Percentiles rank a stretch among this genome's conserved stretches.
Evolutionary conservation across 2,797 vertebrate species (phyloP).

Genomic region (Amblyraja radiata): DNA sequence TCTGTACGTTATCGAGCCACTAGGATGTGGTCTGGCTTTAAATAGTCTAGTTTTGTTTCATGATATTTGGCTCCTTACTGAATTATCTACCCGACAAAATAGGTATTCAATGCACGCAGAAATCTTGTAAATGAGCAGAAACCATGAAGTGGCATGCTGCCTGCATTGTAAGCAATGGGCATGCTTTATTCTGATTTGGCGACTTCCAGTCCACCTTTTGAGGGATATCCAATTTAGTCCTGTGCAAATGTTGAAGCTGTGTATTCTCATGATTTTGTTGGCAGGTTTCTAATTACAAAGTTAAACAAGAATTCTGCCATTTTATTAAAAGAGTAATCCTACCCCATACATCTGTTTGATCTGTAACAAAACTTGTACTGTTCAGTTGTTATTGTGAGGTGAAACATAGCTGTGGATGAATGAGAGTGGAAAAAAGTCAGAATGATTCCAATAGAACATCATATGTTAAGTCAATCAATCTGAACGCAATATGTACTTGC

Average conservation of each 20-base stretch:
- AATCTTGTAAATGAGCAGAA: too few species aligned
- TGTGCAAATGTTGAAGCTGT: background rate
- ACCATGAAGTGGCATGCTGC: too few species aligned
- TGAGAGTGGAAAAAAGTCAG: background rate
- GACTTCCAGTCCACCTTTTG: too few species aligned
- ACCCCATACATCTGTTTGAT: background rate
- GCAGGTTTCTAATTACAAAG: background rate
- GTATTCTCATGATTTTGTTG: slow-evolving; percentile 7
- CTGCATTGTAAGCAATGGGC: too few species aligned
- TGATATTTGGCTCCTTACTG: too few species aligned
- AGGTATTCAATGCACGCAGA: too few species aligned
- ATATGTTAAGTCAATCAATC: slow-evolving; percentile 12
- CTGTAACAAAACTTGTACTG: background rate
- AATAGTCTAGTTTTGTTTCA: too few species aligned
- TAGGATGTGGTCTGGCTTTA: too few species aligned
- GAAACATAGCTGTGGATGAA: background rate
- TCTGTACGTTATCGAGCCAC: too few species aligned
- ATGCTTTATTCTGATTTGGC: too few species aligned
- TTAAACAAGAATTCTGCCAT: background rate
- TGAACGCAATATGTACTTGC: background rate
- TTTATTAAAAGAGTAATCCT: background rate
- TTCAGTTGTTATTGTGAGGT: background rate
- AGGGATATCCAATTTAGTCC: too few species aligned
- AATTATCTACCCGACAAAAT: too few species aligned
- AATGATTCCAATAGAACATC: background rate